Evolutionary conservation across 2,888 invertebrate genomes (phyloP).

Genomic region (Ptilodon capucinus): DNA sequence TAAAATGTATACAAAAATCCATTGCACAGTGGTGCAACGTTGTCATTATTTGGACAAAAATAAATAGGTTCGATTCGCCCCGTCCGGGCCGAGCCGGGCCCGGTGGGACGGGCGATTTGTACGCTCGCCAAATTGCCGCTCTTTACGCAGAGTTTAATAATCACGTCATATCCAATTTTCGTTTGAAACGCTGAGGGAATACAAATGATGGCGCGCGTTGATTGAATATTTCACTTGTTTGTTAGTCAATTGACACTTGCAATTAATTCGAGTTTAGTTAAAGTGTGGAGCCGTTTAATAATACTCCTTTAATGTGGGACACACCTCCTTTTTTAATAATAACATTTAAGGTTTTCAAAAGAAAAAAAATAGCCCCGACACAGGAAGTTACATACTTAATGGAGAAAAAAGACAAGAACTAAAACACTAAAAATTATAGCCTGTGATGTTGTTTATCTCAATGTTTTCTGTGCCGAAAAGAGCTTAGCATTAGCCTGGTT

Average conservation of each 20-base stretch:
- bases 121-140: slow-evolving; percentile 72
- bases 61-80: slow-evolving; percentile 48
- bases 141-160: slow-evolving; percentile 76
- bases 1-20: not conserved
- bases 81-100: slow-evolving; percentile 48
- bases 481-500: too few species aligned
- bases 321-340: not conserved
- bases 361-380: too few species aligned
- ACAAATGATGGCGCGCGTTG: slow-evolving; percentile 55
- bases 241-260: slow-evolving; percentile 32
- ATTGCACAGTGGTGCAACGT: slow-evolving; percentile 25
- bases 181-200: slow-evolving; percentile 62
- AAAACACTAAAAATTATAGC: too few species aligned
- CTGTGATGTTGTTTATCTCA: too few species aligned
- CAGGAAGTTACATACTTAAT: too few species aligned
- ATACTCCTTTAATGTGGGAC: not conserved
- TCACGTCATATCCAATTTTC: slow-evolving; percentile 80
- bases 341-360: too few species aligned
- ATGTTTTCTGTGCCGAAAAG: too few species aligned
- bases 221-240: slow-evolving; percentile 57
- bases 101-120: slow-evolving; percentile 67
- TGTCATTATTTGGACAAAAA: slow-evolving; percentile 43
- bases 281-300: not conserved
- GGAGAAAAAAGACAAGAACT: too few species aligned
- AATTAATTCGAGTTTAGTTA: slow-evolving; percentile 17